Conservation (phyloP, 2,113 vertebrate genomes). For the Daboia siamensis region DNA sequence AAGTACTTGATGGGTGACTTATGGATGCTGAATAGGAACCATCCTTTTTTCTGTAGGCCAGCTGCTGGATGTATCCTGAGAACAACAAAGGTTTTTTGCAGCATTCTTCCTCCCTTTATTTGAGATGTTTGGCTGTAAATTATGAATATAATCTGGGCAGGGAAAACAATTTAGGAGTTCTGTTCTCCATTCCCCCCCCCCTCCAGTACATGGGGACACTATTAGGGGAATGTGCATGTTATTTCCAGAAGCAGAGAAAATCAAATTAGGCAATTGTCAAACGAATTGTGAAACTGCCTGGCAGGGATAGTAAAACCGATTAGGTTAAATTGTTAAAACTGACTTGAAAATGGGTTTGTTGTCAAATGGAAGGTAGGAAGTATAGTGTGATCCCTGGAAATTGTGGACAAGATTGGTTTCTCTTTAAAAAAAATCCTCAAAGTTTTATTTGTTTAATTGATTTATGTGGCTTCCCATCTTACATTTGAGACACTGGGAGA, state of each 20-base stretch:
- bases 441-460: background rate
- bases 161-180: background rate
- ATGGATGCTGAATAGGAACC: constrained; percentile 50
- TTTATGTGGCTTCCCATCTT: background rate
- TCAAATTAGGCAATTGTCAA: background rate
- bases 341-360: background rate
- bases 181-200: background rate
- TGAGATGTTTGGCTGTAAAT: too few relatives aligned
- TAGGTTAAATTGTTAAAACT: background rate
- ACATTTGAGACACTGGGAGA: background rate
- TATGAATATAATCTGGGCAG: background rate
- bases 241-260: background rate
- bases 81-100: too few relatives aligned
- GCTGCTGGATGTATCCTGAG: constrained; percentile 61
- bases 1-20: constrained; percentile 46
- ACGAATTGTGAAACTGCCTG: background rate
- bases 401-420: background rate
- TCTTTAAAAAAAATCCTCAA: background rate
- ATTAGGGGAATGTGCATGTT: background rate
- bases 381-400: background rate
- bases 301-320: background rate
- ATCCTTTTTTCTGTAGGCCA: constrained; percentile 50
- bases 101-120: too few relatives aligned
- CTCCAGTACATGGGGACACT: background rate
- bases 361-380: background rate